phyloP scores from a whole-genome alignment of 2,113 vertebrate species.

The Hypocryptadius cinnamomeus region DNA sequence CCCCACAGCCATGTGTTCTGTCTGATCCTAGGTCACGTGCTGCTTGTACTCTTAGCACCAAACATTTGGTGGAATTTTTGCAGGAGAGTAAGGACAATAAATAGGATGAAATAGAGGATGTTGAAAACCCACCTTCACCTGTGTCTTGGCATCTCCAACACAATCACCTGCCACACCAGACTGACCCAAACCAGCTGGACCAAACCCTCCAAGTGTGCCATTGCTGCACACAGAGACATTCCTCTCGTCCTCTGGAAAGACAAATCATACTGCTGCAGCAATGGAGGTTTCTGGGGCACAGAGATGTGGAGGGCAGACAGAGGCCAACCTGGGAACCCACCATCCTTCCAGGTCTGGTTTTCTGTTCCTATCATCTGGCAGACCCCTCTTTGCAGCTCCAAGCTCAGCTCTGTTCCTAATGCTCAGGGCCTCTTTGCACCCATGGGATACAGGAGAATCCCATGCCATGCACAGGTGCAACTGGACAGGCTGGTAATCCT shows the following conservation, averaged over 20 bases:
- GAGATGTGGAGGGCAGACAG: neutral
- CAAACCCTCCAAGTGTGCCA: neutral
- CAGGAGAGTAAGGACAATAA: neutral
- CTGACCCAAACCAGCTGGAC: rapidly evolving
- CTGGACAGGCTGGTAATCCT: neutral
- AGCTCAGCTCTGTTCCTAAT: neutral
- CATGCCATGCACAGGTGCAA: neutral
- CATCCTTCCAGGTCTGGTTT: neutral
- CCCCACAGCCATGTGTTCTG: rapidly evolving
- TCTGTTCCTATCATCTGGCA: neutral
- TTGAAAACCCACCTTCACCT: neutral
- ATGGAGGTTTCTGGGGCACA: neutral
- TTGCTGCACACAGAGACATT: rapidly evolving
- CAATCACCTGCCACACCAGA: neutral
- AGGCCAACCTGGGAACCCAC: neutral
- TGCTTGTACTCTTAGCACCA: neutral
- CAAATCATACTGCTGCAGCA: neutral
- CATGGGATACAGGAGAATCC: neutral
- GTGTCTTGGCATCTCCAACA: neutral
- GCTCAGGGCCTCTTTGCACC: neutral
- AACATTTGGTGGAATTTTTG: neutral
- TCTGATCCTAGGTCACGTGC: neutral
- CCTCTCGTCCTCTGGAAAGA: neutral
- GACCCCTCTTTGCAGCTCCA: neutral
- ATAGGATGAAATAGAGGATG: neutral